Evolutionary conservation across 2,113 vertebrate species (phyloP).

Genomic region (Irena cyanogastra): DNA sequence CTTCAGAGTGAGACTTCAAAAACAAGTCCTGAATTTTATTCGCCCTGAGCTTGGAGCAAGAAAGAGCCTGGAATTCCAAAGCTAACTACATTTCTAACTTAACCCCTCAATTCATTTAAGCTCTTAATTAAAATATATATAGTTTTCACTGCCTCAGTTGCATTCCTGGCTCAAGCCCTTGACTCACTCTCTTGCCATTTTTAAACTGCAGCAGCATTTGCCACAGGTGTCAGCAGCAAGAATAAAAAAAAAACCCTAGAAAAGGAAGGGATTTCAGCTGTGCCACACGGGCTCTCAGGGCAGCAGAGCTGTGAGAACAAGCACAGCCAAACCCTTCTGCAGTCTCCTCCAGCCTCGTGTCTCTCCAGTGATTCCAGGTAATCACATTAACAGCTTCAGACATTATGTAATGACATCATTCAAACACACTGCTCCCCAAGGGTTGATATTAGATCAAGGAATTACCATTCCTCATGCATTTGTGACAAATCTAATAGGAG

Average conservation of each 20-base stretch:
- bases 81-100: neutral
- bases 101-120: neutral
- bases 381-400: conserved; percentile 52
- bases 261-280: neutral
- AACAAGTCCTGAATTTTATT: too few species aligned
- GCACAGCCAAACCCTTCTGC: neutral
- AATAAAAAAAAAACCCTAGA: neutral
- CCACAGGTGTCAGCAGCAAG: neutral
- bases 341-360: neutral
- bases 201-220: neutral
- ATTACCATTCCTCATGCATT: conserved; percentile 43
- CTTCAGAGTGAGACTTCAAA: too few species aligned
- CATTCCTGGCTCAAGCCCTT: neutral
- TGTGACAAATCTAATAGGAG: conserved; percentile 40
- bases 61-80: too few species aligned
- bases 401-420: conserved; percentile 55
- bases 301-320: neutral
- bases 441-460: conserved; percentile 28
- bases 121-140: neutral
- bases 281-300: neutral
- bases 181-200: neutral
- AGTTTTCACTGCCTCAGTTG: neutral
- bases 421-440: conserved; percentile 53
- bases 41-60: too few species aligned
- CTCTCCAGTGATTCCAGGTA: conserved; percentile 30